Conservation (phyloP, 2,797 vertebrate genomes). For the Eulemur coronatus region DNA sequence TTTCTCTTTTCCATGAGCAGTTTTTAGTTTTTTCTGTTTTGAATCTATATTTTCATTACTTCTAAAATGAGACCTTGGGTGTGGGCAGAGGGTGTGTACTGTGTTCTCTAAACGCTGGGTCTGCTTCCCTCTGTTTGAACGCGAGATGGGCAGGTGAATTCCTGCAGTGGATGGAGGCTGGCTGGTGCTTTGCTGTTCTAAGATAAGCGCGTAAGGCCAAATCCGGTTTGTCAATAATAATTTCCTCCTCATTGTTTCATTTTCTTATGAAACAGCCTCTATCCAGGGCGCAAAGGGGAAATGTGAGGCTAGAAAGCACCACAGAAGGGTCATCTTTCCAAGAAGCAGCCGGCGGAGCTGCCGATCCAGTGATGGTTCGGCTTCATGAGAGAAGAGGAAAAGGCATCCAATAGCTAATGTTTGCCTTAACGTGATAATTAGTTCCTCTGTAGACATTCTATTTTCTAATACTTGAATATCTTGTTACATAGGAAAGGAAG, state of each 20-base stretch:
- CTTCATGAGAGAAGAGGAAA: no score
- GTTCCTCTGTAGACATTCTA: rapidly evolving
- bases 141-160: background rate
- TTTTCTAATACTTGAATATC: background rate
- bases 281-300: background rate
- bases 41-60: background rate
- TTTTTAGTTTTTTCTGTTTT: background rate
- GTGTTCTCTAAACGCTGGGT: rapidly evolving
- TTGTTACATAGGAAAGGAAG: background rate
- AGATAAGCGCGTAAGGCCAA: background rate
- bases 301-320: background rate
- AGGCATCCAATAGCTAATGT: background rate
- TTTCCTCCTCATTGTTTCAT: background rate
- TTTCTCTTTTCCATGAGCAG: background rate
- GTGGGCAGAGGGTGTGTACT: background rate
- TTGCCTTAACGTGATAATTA: rapidly evolving
- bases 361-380: rapidly evolving
- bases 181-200: background rate
- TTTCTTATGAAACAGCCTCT: background rate
- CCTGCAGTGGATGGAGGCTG: background rate
- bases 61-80: background rate
- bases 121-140: background rate
- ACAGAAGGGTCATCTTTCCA: background rate
- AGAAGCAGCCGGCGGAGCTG: background rate
- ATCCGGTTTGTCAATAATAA: background rate